Evolutionary conservation across 2,888 invertebrate genomes (phyloP).

Genomic region (Noctua janthe): DNA sequence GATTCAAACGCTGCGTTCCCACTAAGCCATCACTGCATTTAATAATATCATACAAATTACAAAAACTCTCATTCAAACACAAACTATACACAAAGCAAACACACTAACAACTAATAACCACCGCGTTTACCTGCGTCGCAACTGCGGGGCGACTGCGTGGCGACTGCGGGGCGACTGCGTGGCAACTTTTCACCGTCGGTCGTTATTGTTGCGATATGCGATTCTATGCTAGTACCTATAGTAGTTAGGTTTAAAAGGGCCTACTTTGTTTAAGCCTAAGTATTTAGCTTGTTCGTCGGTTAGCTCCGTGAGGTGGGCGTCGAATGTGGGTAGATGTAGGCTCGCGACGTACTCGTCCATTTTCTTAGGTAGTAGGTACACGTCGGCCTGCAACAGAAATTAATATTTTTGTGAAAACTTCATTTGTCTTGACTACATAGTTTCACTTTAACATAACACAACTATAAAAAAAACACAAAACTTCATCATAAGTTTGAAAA

Average conservation of each 20-base stretch:
- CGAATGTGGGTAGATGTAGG: constrained; percentile 98
- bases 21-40: constrained; percentile 30
- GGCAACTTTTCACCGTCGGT: constrained; percentile 42
- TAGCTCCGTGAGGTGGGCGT: constrained; percentile 98
- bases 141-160: constrained; percentile 50
- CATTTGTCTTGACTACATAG: background rate
- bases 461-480: background rate
- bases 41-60: constrained; percentile 53
- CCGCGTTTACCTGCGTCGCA: constrained; percentile 47
- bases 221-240: constrained; percentile 93
- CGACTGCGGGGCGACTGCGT: constrained; percentile 49
- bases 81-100: constrained; percentile 63
- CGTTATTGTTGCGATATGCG: constrained; percentile 55
- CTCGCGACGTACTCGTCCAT: constrained; percentile 99
- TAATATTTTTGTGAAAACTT: constrained; percentile 43
- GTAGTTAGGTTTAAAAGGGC: constrained; percentile 99
- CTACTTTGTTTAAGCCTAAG: constrained; percentile 98
- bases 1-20: constrained; percentile 20
- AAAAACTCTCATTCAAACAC: constrained; percentile 46
- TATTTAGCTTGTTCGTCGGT: constrained; percentile 99
- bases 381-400: constrained; percentile 92
- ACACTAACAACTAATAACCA: constrained; percentile 54
- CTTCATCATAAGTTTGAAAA: background rate
- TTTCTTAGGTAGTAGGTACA: constrained; percentile 99
- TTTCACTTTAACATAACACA: background rate